Evolutionary conservation across 2,113 vertebrate species (phyloP).

Genomic region (Platysteira castanea): DNA sequence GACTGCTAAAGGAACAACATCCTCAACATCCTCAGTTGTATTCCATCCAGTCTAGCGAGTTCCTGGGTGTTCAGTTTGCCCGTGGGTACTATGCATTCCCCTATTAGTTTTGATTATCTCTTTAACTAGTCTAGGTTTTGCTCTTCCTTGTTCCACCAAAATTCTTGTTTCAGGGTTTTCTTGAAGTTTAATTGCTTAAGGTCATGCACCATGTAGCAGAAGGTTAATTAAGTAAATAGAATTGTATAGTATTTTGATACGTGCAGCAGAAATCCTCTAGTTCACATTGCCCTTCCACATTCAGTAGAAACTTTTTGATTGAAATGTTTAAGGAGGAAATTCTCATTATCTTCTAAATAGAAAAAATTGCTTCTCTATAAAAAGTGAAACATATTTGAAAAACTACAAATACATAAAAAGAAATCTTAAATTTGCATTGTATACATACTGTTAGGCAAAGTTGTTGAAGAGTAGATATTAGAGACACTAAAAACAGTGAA

Average conservation of each 20-base stretch:
- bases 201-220: neutral
- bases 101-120: neutral
- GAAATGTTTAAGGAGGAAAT: neutral
- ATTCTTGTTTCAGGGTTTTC: neutral
- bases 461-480: neutral
- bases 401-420: neutral
- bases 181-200: neutral
- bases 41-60: neutral
- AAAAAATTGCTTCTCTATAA: neutral
- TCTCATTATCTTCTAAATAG: neutral
- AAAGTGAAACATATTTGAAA: neutral
- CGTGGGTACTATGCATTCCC: neutral
- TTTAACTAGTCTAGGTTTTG: neutral
- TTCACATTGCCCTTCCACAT: neutral
- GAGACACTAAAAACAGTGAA: neutral
- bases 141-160: neutral
- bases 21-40: neutral
- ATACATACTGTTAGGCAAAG: neutral
- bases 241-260: neutral
- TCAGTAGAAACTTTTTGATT: neutral
- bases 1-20: neutral
- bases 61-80: neutral
- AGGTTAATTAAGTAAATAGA: neutral
- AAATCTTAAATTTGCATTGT: neutral
- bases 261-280: neutral